Conservation (phyloP, 2,888 invertebrate genomes). For the Eubasilissa splendida region DNA sequence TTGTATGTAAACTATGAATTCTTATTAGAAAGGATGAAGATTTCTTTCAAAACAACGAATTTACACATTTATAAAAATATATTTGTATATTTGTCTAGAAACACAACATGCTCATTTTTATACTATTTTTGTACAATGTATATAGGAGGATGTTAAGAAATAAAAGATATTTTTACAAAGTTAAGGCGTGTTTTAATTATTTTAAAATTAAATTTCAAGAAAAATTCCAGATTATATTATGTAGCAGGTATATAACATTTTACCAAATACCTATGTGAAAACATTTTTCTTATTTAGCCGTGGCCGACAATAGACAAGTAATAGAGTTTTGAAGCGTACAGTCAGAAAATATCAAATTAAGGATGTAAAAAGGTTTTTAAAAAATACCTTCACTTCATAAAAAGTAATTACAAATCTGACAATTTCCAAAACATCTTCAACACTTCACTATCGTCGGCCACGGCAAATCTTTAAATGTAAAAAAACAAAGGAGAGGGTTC, state of each 20-base stretch:
- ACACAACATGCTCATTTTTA: conserved; percentile 4
- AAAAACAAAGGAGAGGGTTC: conserved; percentile 32
- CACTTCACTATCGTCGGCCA: conserved; percentile 51
- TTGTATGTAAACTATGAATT: no score
- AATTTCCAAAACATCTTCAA: conserved; percentile 4
- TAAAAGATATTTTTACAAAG: conserved; percentile 57
- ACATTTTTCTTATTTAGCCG: conserved; percentile 35
- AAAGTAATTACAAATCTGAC: not conserved
- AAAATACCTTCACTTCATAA: not conserved
- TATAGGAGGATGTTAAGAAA: conserved; percentile 48
- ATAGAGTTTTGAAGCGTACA: no score
- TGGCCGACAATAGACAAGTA: conserved; percentile 47
- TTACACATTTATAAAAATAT: conserved; percentile 13
- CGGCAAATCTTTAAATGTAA: conserved; percentile 50
- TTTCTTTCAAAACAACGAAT: conserved; percentile 22
- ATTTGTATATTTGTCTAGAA: conserved; percentile 24
- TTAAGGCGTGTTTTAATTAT: conserved; percentile 48
- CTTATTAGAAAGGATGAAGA: no score
- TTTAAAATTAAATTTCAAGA: conserved; percentile 28
- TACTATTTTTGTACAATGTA: conserved; percentile 45
- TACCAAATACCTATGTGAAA: not conserved
- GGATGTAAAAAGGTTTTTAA: not conserved
- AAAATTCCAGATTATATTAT: conserved; percentile 17
- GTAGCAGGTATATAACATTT: not conserved
- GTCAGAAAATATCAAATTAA: no score